Evolutionary conservation across 2,113 vertebrate genomes (phyloP), one percentile per base, ranked within the genome.

Genomic region (Saguinus midas): DNA sequence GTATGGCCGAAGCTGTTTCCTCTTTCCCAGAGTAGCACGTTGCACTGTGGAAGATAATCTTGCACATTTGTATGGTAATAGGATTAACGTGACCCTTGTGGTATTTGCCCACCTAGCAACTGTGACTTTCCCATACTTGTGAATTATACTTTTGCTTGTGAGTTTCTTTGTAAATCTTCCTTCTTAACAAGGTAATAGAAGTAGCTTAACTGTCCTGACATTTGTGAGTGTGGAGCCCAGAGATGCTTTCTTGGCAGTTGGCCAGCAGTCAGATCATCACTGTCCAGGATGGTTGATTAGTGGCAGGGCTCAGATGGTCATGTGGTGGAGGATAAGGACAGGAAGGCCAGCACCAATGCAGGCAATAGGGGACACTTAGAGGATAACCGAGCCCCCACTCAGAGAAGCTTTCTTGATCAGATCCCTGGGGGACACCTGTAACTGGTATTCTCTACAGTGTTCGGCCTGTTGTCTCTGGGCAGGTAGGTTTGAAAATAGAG

Each of bases 101-200:
- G 27, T 66, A 90, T 80, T 96, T 95, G 86, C 50, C 66, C 17
- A 10, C 1, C 20, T 9, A 92, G 94, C 80, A 79, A 32, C 48
- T 79, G 72, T 16, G 78, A 80, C 90, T 90, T 91, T 72, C 76
- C 66, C 45, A 18, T 61, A n/a, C 76, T 66, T 90, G 66, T n/a
- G 48, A 81, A 93, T 40, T 17, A 29, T 57, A 72, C 64, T 87
- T 92, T 94, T 84, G 52, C 37, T 57, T 52, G 1, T 3, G 18
- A 61, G 73, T 87, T 87, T 64, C 52, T 96, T 58, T 95, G 76
- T 68, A 90, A 94, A 79, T 88, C 87, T 95, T 90, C 85, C 52
- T 80, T 90, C 87, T 97, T 73, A 75, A 48, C 50, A 45, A 92
- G 75, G 79, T 81, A 82, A 61, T 88, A 87, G 87, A 50, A 94